Evolutionary conservation across 2,113 vertebrate genomes (phyloP), one percentile per base, ranked within the genome.

Genomic region (Acinonyx jubatus): DNA sequence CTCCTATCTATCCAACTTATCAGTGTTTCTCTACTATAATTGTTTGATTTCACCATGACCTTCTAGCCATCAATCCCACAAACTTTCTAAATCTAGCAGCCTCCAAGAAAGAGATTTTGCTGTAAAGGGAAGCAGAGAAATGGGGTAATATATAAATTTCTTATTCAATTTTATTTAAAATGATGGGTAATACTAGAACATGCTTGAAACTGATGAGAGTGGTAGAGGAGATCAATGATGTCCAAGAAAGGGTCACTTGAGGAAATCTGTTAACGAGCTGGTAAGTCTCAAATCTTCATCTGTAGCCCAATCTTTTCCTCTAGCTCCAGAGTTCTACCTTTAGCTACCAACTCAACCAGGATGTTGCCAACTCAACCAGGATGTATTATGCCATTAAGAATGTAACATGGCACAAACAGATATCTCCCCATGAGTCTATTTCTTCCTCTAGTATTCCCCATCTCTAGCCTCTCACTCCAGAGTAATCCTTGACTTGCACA

Each of bases 201-300:
- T 36, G 7, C 81, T 45, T 74, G 33, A 95, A 96, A 97, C 11
- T 45, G 14, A 89, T 87, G 50, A 86, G 57, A 92, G 89, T 52
- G 50, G 69, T 66, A 61, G 12, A 80, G 5, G 36, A 86, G 14
- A 73, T 5, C 29, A 45, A 82, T 23, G 15, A 73, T 18, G 8
- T 48, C 3, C 11, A 38, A 93, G 48, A 48, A 81, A 95, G 23
- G 11, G 36, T 45, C 61, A 52, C 66, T 76, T n/a, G 65, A 80
- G 31, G 63, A 80, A 74, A 85, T 68, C 76, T 14, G 45, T 7
- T 76, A 66, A 55, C 61, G 74, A 45, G 29, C 14, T 50, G 21
- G 12, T 57, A 52, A 74, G 15, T 48, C 41, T 78, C 27, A 81
- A 65, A 63, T 89, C 29, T 80, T 0, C 52, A 50, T 74, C 50